A percentile compares a stretch with the other conserved stretches of the same genome.
Evolutionary conservation across 2,113 vertebrate species (phyloP).

Genomic region (Rhea pennata): DNA sequence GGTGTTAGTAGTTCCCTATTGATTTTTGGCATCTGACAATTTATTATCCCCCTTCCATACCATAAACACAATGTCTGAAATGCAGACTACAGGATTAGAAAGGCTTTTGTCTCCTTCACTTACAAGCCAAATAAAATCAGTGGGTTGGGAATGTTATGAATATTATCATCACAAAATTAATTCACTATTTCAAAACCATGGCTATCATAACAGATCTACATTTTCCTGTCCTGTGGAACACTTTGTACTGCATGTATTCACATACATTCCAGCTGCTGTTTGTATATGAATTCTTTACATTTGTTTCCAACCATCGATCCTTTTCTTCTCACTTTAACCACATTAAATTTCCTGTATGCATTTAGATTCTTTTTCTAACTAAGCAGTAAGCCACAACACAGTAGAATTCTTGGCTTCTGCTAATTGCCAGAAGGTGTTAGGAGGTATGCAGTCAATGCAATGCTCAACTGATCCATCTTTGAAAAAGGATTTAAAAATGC

Average conservation of each 20-base stretch:
- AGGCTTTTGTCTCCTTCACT: background rate
- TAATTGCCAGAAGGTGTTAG: conserved; percentile 36
- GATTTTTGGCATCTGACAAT: background rate
- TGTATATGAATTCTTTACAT: background rate
- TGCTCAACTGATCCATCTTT: conserved; percentile 6
- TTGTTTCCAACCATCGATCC: background rate
- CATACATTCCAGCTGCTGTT: conserved; percentile 10
- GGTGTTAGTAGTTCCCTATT: background rate
- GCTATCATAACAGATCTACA: background rate
- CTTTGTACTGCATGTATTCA: conserved; percentile 9
- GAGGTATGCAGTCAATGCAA: conserved; percentile 10
- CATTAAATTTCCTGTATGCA: background rate
- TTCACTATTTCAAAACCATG: conserved; percentile 5
- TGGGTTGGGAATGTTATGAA: background rate
- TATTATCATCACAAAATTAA: background rate
- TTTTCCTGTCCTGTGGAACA: conserved; percentile 15
- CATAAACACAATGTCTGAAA: background rate
- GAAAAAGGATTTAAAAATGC: conserved; percentile 33
- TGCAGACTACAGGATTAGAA: background rate
- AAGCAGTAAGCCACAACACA: background rate
- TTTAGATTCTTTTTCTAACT: conserved; percentile 30
- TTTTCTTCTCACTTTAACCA: conserved; percentile 13
- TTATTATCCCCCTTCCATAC: background rate
- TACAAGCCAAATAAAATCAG: background rate
- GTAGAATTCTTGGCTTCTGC: conserved; percentile 35